A percentile compares a stretch with the other conserved stretches of the same genome.
These are phyloP conservation scores for Cariama cristata DNA, from an alignment of 2,113 vertebrate species.

Conservation along the genomic window DNA sequence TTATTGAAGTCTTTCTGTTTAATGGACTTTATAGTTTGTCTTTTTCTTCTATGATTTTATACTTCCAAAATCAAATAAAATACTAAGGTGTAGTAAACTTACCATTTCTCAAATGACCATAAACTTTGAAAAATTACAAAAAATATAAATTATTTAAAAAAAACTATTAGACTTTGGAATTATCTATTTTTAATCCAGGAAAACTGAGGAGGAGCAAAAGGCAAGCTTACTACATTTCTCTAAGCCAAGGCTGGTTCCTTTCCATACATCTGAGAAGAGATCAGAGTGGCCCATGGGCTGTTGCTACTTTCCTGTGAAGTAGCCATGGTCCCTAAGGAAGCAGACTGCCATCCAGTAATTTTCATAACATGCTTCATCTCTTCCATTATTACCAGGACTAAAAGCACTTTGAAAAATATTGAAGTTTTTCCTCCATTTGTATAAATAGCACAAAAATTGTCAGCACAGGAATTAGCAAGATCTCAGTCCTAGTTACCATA, in stretches of 20 bases:
- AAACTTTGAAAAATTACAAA: background rate
- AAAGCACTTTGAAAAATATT: background rate
- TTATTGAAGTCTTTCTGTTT: background rate
- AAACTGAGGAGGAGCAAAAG: background rate
- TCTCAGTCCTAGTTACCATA: background rate
- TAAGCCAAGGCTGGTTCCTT: background rate
- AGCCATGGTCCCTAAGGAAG: background rate
- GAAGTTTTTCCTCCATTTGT: background rate
- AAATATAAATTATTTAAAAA: background rate
- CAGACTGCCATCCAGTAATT: background rate
- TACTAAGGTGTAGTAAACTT: background rate
- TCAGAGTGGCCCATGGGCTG: background rate
- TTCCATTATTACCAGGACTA: background rate
- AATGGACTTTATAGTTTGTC: background rate
- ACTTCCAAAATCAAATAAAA: background rate
- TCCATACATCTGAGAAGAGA: background rate
- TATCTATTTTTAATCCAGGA: background rate
- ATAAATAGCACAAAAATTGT: background rate
- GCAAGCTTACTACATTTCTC: background rate
- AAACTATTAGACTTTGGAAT: background rate
- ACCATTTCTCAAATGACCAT: background rate
- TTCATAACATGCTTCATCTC: background rate
- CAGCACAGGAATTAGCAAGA: background rate
- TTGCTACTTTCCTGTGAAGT: background rate
- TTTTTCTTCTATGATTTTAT: background rate